phyloP scores from a whole-genome alignment of 2,113 vertebrate species.

The Oreotrochilus melanogaster region DNA sequence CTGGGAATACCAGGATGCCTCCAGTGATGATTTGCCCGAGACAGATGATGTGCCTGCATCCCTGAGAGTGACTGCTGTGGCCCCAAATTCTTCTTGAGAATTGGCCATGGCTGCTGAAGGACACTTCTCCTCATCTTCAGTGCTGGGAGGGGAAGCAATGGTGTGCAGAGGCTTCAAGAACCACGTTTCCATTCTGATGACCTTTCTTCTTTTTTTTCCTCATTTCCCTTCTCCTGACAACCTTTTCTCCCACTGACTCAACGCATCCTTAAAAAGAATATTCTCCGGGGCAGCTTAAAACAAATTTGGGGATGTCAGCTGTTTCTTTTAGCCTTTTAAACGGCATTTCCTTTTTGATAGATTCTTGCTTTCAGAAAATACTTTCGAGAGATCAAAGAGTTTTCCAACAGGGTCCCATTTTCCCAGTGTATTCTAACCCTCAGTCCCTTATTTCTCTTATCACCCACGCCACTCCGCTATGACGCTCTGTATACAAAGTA shows the following conservation, averaged over 20 bases:
- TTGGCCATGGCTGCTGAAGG: background rate
- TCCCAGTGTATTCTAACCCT: slow-evolving; percentile 84
- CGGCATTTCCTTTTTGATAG: slow-evolving; percentile 85
- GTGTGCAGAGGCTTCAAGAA: background rate
- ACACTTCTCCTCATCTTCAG: background rate
- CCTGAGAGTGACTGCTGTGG: background rate
- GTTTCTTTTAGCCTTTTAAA: slow-evolving; percentile 75
- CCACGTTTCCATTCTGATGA: slow-evolving; percentile 21
- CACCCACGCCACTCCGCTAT: slow-evolving; percentile 85
- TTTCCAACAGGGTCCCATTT: slow-evolving; percentile 77
- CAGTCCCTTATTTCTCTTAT: slow-evolving; percentile 89
- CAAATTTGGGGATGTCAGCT: slow-evolving; percentile 75
- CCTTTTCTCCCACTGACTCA: slow-evolving; percentile 50
- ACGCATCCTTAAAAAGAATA: slow-evolving; percentile 72
- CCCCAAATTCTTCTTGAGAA: background rate
- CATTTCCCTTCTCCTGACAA: slow-evolving; percentile 19
- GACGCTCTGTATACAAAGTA: slow-evolving; percentile 92
- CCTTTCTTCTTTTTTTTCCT: background rate
- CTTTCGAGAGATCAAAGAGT: slow-evolving; percentile 91
- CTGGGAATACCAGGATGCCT: background rate
- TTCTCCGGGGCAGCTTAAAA: slow-evolving; percentile 61
- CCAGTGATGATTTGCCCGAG: background rate
- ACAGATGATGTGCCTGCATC: background rate
- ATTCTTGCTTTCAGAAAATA: slow-evolving; percentile 89
- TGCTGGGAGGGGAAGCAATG: background rate